Base-by-base conservation (phyloP, 2,888 invertebrate species). In the Phragmatobia fuliginosa region DNA sequence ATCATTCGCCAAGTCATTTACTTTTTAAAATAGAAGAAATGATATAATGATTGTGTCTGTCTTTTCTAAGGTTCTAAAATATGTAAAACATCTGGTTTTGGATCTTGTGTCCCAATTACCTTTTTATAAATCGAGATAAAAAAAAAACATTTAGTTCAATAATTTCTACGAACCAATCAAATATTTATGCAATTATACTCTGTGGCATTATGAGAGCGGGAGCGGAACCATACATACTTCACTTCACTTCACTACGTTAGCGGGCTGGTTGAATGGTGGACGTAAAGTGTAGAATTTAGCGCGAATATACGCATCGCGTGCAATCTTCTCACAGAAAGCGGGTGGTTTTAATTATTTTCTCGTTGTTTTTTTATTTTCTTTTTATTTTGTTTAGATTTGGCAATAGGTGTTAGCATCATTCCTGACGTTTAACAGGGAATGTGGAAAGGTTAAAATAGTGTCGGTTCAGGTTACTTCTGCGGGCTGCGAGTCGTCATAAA, bases 361-460 rank as follows among this genome's bases (percentile, higher is more conserved):
- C 16, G 18, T 7, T 8, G 25, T 21, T 45, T 16, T 16, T 61
- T 36, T 11, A n/a, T 25, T 62, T 62, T 41, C 31, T 62, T 62
- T 62, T 41, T 45, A 18, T 21, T 62, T 28, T 62, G 28, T 41
- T 41, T 32, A 8, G 11, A 21, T 32, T 8, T 2, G n/a, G 11
- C 7, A 38, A 8, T 3, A 28, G 31, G 21, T 76, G 75, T 28
- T 6, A 62, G 7, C 28, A 7, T n/a, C 36, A 28, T 38, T 61
- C 16, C 28, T 28, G 8, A n/a, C 11, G 28, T 31, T 41, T 36
- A 16, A 18, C 38, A 80, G 16, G 74, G 81, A 81, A 86, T 87
- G 85, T 85, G 78, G n/a, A 85, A 80, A 81, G 81, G 77, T 81
- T 77, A 82, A 83, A 52, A 78, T 77, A 73, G 64, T 74, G 63